Conservation (phyloP, 2,888 invertebrate species). For the Agrochola circellaris region DNA sequence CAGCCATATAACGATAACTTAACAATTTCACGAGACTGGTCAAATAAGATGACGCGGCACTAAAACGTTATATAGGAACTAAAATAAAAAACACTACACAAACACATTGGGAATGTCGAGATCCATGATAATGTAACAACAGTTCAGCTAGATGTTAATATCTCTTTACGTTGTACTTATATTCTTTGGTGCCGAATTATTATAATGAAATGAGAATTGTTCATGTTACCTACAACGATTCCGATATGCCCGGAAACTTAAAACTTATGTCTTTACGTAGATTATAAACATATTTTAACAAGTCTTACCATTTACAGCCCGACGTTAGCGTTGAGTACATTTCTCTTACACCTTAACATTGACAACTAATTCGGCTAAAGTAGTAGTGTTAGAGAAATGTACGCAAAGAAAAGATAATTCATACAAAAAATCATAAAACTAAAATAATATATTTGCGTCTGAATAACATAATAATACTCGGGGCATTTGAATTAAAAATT, state of each 20-base stretch:
- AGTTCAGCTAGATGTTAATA: conserved; percentile 63
- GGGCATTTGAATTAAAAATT: conserved; percentile 57
- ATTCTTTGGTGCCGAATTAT: conserved; percentile 86
- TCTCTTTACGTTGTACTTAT: conserved; percentile 76
- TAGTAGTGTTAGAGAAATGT: conserved; percentile 42
- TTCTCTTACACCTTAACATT: conserved; percentile 62
- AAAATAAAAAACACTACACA: conserved; percentile 75
- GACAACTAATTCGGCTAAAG: conserved; percentile 63
- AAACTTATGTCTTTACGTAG: conserved; percentile 64
- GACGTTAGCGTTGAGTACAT: conserved; percentile 69
- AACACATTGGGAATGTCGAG: conserved; percentile 87
- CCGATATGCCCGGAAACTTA: conserved; percentile 65
- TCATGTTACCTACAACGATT: conserved; percentile 68
- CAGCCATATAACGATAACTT: conserved; percentile 69
- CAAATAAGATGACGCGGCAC: conserved; percentile 73
- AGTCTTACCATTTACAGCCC: conserved; percentile 85
- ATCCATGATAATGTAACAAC: conserved; percentile 78
- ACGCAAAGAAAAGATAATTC: conserved; percentile 30
- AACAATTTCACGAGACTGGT: conserved; percentile 68
- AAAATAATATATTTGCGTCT: conserved; percentile 65
- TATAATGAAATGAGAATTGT: conserved; percentile 65
- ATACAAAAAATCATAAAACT: conserved; percentile 57
- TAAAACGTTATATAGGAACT: conserved; percentile 72
- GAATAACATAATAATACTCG: conserved; percentile 77
- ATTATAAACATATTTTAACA: conserved; percentile 76